Conservation (phyloP, 2,113 vertebrate species). For the Irena cyanogastra region DNA sequence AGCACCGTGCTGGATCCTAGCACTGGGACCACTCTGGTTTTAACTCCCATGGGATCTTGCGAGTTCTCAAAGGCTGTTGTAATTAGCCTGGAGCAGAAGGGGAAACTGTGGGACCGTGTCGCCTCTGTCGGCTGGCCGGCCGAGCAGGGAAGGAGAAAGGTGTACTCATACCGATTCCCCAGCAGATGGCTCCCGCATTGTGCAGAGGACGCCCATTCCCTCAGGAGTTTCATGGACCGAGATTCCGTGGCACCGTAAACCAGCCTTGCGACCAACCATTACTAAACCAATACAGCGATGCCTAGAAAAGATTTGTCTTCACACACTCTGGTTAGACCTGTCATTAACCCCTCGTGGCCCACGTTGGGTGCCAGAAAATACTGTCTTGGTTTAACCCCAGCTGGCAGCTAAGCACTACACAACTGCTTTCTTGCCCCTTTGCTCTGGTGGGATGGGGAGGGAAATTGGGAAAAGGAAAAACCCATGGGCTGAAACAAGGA, state of each 20-base stretch:
- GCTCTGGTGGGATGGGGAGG: background rate
- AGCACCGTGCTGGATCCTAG: background rate
- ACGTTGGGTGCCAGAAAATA: background rate
- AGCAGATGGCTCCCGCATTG: background rate
- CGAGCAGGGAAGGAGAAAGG: background rate
- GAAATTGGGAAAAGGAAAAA: background rate
- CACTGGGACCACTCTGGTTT: background rate
- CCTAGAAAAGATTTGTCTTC: background rate
- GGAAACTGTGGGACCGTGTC: rapidly evolving
- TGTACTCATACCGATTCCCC: background rate
- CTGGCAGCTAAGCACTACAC: no score
- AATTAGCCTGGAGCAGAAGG: background rate
- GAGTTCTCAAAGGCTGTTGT: background rate
- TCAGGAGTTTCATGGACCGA: background rate
- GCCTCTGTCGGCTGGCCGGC: rapidly evolving
- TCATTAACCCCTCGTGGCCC: background rate
- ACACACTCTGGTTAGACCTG: background rate
- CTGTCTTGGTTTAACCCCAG: background rate
- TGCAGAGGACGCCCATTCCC: background rate
- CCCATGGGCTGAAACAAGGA: background rate
- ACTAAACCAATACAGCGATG: rapidly evolving
- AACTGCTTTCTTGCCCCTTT: background rate
- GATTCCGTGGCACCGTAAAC: background rate
- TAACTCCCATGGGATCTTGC: rapidly evolving
- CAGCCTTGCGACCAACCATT: rapidly evolving